Evolutionary conservation across 2,888 invertebrate species (phyloP), one percentile per base, ranked within the genome.

Genomic region (Gerosis bhagava): DNA sequence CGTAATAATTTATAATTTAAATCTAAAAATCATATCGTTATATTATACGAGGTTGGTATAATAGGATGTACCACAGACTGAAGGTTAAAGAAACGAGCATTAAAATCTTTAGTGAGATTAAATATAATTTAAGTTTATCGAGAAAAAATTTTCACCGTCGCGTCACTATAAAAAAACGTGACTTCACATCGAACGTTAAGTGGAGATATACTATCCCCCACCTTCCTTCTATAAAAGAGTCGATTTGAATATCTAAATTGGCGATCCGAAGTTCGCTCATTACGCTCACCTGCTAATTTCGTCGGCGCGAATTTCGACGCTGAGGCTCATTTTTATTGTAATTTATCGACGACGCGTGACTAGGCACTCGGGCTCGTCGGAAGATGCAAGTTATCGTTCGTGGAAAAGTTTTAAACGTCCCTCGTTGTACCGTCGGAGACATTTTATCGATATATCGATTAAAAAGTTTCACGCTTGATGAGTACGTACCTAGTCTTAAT

Each of bases 201-300:
- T n/a, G n/a, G n/a, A n/a, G n/a, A n/a, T n/a, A n/a, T n/a, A 37
- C 11, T 44, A 29, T 31, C 15, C 10, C 16, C 5, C 11, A n/a
- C 13, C 26, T 12, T 13, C 19, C 25, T 29, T 31, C 15, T 13
- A 28, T 17, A 12, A 37, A 12, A 31, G 37, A 45, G 37, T 31
- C 37, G 73, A 86, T 87, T 87, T 86, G 83, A 87, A 87, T 87
- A 87, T 87, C 83, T 83, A 86, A 86, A 87, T 87, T 82, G 82
- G 77, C 73, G 73, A 82, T 80, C 80, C 46, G 21, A 46, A 34
- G 26, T 82, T 84, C 77, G 72, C 81, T 82, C 82, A 82, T 83
- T 86, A 82, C 68, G 12, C 46, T 36, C 32, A 26, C 54, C 54
- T 56, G 45, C 45, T 57, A 56, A 51, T 63, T 65, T 69, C 65